Conservation (phyloP, 2,888 invertebrate species). For the Sphecodes monilicornis region DNA sequence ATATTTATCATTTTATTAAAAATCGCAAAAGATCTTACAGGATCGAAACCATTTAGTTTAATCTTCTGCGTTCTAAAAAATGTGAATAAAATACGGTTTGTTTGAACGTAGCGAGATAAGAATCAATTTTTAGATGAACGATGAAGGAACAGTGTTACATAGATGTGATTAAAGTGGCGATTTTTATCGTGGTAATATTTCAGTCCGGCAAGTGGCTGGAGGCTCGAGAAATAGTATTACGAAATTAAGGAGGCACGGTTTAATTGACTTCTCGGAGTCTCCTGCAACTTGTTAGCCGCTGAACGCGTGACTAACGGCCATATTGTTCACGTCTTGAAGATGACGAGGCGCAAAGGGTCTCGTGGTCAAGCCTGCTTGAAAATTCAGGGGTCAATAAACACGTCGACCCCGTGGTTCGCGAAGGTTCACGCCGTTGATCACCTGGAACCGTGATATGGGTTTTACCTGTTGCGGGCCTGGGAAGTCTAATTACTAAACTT, state of each 20-base stretch:
- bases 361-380: background rate
- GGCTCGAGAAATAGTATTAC: background rate
- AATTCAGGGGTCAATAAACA: conserved; percentile 40
- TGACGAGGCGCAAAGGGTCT: conserved; percentile 26
- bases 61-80: too few relatives aligned
- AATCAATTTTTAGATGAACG: too few relatives aligned
- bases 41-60: too few relatives aligned
- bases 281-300: background rate
- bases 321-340: conserved; percentile 1
- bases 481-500: background rate
- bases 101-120: too few relatives aligned
- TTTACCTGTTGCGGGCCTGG: conserved; percentile 37
- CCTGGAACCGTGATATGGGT: background rate
- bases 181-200: background rate
- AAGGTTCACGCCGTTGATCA: background rate
- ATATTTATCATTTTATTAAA: too few relatives aligned
- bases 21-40: too few relatives aligned
- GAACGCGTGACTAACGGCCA: conserved; percentile 17
- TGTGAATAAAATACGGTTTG: too few relatives aligned
- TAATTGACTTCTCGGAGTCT: background rate
- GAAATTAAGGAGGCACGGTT: background rate
- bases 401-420: conserved; percentile 6
- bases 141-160: too few relatives aligned
- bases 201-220: background rate
- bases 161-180: background rate